These are phyloP conservation scores for Chaitophorus viminalis DNA, from an alignment of 2,888 invertebrate species.

Conservation along the genomic window DNA sequence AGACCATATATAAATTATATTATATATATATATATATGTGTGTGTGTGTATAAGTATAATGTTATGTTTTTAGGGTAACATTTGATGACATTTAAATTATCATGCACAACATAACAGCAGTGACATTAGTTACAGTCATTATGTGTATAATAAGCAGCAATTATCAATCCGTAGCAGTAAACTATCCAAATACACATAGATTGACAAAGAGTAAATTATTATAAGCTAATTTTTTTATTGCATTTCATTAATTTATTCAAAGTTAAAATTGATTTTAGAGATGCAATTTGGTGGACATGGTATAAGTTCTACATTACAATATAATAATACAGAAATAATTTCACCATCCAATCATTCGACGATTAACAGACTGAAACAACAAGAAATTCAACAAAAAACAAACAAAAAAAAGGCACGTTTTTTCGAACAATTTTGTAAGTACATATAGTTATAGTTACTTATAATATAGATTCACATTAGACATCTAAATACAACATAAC, in stretches of 20 bases:
- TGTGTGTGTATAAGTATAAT: background rate
- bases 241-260: background rate
- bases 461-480: background rate
- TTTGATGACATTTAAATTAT: conserved; percentile 22
- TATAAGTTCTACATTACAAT: conserved; percentile 2
- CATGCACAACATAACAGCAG: conserved; percentile 19
- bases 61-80: conserved; percentile 5
- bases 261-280: background rate
- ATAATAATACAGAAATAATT: background rate
- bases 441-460: background rate
- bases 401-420: conserved; percentile 47
- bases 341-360: background rate
- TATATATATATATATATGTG: no score
- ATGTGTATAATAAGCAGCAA: background rate
- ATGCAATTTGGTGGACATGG: background rate
- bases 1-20: no score
- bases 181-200: background rate
- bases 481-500: background rate
- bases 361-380: background rate
- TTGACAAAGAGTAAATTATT: conserved; percentile 12
- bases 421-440: conserved; percentile 55
- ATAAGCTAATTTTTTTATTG: background rate
- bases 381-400: conserved; percentile 6
- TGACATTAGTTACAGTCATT: background rate
- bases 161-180: background rate